Evolutionary conservation across 1,140 invertebrate species (phyloP).

Genomic region (Meloidogyne exigua): DNA sequence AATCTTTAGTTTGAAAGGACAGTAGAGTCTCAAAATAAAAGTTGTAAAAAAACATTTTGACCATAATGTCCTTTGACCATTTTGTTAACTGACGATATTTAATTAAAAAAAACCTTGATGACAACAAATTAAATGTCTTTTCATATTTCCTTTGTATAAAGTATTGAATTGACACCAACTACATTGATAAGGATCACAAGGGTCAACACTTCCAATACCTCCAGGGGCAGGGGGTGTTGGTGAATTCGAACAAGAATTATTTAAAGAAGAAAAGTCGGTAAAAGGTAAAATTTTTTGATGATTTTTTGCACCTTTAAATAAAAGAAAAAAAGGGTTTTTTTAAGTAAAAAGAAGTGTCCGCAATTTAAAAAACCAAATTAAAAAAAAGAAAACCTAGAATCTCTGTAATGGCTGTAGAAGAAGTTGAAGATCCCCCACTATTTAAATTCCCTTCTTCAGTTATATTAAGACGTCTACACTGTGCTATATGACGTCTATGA

Average conservation of each 20-base stretch:
- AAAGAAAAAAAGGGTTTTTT: too few relatives aligned
- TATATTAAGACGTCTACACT: slow-evolving; percentile 13
- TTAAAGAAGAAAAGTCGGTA: not conserved
- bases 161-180: slow-evolving; percentile 53
- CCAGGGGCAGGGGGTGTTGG: not conserved
- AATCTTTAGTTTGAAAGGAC: too few relatives aligned
- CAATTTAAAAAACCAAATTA: too few relatives aligned
- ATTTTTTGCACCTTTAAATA: not conserved
- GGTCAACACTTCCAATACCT: not conserved
- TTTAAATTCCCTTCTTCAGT: not conserved
- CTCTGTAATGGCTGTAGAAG: not conserved
- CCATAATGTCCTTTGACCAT: too few relatives aligned
- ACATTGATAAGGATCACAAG: slow-evolving; percentile 34
- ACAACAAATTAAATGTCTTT: slow-evolving; percentile 56
- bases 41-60: too few relatives aligned
- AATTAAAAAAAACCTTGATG: slow-evolving; percentile 26
- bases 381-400: not conserved
- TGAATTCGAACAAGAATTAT: not conserved
- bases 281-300: too few relatives aligned
- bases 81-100: not conserved
- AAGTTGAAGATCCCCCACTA: not conserved
- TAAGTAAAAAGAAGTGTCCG: too few relatives aligned
- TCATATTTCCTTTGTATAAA: slow-evolving; percentile 62
- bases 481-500: slow-evolving; percentile 14
- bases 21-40: too few relatives aligned